phyloP scores from a whole-genome alignment of 2,797 vertebrate genomes.

The Eidolon dupreanum region DNA sequence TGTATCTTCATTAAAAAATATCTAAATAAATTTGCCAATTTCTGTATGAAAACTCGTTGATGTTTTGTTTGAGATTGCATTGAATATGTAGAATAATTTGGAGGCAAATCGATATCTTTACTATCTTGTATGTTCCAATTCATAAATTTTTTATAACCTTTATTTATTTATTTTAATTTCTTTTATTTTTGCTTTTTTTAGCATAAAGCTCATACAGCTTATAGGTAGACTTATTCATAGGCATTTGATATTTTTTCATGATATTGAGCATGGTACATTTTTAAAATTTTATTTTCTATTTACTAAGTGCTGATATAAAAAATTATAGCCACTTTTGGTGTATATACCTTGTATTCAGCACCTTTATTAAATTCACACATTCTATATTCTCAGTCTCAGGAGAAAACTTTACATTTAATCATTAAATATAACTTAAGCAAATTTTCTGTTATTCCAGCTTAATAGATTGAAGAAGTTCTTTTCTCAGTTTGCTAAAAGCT shows the following conservation, averaged over 20 bases:
- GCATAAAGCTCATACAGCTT: background rate
- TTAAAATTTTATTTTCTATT: background rate
- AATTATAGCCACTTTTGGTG: background rate
- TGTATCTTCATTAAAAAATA: background rate
- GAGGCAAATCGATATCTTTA: no score
- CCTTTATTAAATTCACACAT: background rate
- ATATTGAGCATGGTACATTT: background rate
- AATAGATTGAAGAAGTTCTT: background rate
- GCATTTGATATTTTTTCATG: background rate
- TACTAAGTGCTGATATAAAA: background rate
- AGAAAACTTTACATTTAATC: background rate
- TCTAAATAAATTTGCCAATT: background rate
- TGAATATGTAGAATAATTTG: background rate
- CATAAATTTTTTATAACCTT: background rate
- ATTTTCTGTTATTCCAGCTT: background rate
- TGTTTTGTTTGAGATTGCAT: background rate
- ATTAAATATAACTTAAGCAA: background rate
- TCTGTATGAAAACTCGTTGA: background rate
- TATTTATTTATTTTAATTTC: background rate
- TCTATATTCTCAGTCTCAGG: background rate
- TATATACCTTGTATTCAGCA: background rate
- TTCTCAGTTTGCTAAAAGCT: background rate
- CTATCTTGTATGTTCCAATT: background rate
- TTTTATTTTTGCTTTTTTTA: background rate
- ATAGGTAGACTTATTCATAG: background rate